A percentile compares a stretch with the other conserved stretches of the same genome.
Conservation (phyloP, 1,140 invertebrate species). For the Melipona quadrifasciata region DNA sequence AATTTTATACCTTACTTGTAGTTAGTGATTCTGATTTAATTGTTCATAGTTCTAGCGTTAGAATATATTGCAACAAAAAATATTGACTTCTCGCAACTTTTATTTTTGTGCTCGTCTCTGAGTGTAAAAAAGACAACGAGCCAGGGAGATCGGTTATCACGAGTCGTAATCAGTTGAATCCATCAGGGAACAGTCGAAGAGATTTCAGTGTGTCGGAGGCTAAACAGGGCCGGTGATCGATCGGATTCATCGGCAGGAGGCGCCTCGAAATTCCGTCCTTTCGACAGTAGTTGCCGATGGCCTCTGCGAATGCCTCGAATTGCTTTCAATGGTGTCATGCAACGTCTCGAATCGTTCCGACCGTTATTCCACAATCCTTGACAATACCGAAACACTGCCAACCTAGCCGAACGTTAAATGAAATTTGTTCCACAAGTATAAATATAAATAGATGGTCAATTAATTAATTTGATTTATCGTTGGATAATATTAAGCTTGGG, state of each 20-base stretch:
- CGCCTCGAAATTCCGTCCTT: slow-evolving; percentile 38
- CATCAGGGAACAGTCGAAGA: slow-evolving; percentile 26
- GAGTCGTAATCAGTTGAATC: slow-evolving; percentile 19
- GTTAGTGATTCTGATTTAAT: background rate
- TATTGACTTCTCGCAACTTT: background rate
- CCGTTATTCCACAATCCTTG: background rate
- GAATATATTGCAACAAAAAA: background rate
- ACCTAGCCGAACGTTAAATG: background rate
- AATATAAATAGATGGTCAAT: background rate
- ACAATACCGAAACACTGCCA: background rate
- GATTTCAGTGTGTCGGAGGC: slow-evolving; percentile 34
- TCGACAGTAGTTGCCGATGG: background rate
- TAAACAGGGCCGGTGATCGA: slow-evolving; percentile 42
- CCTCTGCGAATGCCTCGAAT: slow-evolving; percentile 8
- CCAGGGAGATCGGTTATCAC: background rate
- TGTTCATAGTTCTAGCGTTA: background rate
- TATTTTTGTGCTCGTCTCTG: background rate
- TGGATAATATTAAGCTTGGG: background rate
- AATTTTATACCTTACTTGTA: background rate
- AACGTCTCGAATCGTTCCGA: background rate
- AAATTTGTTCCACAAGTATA: background rate
- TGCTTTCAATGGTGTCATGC: background rate
- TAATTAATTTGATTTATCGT: background rate
- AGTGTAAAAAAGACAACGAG: background rate
- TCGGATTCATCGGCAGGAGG: slow-evolving; percentile 25